Percentiles rank a stretch among this genome's conserved stretches.
phyloP scores from a whole-genome alignment of 2,797 vertebrate genomes.

The Scarus forsteni region DNA sequence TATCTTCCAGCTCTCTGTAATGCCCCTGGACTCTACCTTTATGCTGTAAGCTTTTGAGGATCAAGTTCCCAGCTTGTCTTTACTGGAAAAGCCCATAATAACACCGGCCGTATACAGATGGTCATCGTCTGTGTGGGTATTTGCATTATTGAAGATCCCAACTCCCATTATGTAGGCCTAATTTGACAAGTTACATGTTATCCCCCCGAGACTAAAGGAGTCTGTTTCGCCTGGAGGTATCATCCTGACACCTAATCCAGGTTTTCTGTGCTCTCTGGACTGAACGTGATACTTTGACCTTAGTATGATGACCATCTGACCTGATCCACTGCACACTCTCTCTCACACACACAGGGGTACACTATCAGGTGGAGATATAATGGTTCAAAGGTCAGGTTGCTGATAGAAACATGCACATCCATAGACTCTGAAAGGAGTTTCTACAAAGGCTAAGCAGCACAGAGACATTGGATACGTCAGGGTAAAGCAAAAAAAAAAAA shows the following conservation, averaged over 20 bases:
- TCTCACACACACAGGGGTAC: neutral
- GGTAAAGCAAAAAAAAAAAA: too few species aligned
- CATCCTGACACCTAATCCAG: constrained; percentile 39
- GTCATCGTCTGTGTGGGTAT: constrained; percentile 7
- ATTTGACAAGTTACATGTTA: constrained; percentile 9
- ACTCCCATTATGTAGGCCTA: constrained; percentile 4
- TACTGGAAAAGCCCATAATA: constrained; percentile 30
- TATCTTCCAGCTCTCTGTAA: neutral
- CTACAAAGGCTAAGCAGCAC: too few species aligned
- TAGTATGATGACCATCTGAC: constrained; percentile 14
- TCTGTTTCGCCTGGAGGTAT: constrained; percentile 17
- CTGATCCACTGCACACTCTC: neutral
- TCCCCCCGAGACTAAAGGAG: constrained; percentile 5
- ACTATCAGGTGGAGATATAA: neutral
- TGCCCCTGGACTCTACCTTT: neutral
- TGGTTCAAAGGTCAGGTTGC: neutral
- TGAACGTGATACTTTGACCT: constrained; percentile 45
- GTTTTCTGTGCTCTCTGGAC: neutral
- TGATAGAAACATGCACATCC: too few species aligned
- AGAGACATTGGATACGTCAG: too few species aligned
- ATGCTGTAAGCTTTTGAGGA: neutral
- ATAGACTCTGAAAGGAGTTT: too few species aligned
- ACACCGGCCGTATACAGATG: constrained; percentile 6
- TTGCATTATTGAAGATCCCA: constrained; percentile 57
- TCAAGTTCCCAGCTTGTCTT: constrained; percentile 35